A percentile compares a stretch with the other conserved stretches of the same genome.
These are phyloP conservation scores for Myrmecobius fasciatus DNA, from an alignment of 2,113 vertebrate species.

Conservation along the genomic window DNA sequence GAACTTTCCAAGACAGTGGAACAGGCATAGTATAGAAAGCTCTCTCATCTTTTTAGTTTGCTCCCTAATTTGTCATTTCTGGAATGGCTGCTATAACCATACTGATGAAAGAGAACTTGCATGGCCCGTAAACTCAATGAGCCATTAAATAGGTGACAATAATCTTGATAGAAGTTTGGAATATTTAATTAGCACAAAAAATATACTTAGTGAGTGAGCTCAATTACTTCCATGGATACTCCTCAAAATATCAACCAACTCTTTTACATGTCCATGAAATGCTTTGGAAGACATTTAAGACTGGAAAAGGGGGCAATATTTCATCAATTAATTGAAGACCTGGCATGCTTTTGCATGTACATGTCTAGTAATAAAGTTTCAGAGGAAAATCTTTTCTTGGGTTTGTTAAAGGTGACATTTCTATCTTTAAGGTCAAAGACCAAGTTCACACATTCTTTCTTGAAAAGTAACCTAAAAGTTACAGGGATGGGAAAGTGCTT, in stretches of 20 bases:
- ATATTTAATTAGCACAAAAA: constrained; percentile 89
- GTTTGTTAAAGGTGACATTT: constrained; percentile 87
- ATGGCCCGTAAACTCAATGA: constrained; percentile 87
- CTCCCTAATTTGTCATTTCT: constrained; percentile 83
- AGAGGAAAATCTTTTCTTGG: constrained; percentile 84
- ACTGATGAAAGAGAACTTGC: constrained; percentile 83
- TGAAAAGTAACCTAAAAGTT: constrained; percentile 61
- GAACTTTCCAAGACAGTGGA: constrained; percentile 37
- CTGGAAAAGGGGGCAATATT: constrained; percentile 84
- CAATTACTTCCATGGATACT: constrained; percentile 84
- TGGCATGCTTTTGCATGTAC: constrained; percentile 77
- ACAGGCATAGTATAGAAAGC: constrained; percentile 67
- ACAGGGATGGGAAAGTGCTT: constrained; percentile 3
- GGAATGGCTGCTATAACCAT: constrained; percentile 82
- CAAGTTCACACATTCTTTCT: constrained; percentile 62
- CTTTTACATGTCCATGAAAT: constrained; percentile 85
- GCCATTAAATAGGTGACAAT: constrained; percentile 90
- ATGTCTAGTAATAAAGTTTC: constrained; percentile 84
- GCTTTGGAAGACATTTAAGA: constrained; percentile 84
- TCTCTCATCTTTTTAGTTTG: constrained; percentile 80
- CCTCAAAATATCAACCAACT: constrained; percentile 86
- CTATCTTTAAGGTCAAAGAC: constrained; percentile 79
- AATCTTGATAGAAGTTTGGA: constrained; percentile 89
- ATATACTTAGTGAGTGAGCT: constrained; percentile 83
- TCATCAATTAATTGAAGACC: constrained; percentile 86